Evolutionary conservation across 2,888 invertebrate genomes (phyloP), one percentile per base, ranked within the genome.

Genomic region (Platycheirus albimanus): DNA sequence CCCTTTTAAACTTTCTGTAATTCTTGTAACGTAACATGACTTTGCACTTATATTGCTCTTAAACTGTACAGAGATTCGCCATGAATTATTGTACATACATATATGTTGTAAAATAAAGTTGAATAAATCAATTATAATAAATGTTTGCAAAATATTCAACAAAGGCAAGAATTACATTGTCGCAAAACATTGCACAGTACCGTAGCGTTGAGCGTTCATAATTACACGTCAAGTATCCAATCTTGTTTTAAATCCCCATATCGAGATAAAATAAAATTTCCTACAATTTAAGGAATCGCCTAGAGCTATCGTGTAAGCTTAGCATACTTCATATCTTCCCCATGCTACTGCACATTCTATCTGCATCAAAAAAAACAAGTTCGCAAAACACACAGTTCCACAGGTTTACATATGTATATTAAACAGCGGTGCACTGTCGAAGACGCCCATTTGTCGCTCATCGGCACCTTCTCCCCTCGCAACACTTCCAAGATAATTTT

Each of bases 271-370:
- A 36, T 19, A 13, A 10, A 24, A 36, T 19, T 17, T 38, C 13
- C 13, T 56, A 15, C 24, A 41, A 24, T 56, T 24, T 38, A 5
- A 24, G 24, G 3, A 5, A 54, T 63, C 49, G 54, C 36, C 24
- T 30, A 43, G 30, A 24, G 52, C 30, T 30, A 61, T 66, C 51
- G 52, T 43, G 58, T 51, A 41, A 71, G n/a, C 43, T 78, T 67
- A 66, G 66, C 77, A 71, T 78, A 71, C 36, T 43, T 54, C 19
- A 11, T 71, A 24, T 30, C 54, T 4, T 36, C 45, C 45, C 47
- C n/a, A n/a, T 67, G 47, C 19, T 24, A 61, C 13, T 17, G 45
- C 10, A 41, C 63, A 8, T 47, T 63, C 28, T 33, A 24, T 64
- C 47, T 51, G 17, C 7, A 28, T 41, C 15, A 41, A n/a, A n/a